Evolutionary conservation across 2,113 vertebrate species (phyloP).

Genomic region (Phrynocephalus versicolor): DNA sequence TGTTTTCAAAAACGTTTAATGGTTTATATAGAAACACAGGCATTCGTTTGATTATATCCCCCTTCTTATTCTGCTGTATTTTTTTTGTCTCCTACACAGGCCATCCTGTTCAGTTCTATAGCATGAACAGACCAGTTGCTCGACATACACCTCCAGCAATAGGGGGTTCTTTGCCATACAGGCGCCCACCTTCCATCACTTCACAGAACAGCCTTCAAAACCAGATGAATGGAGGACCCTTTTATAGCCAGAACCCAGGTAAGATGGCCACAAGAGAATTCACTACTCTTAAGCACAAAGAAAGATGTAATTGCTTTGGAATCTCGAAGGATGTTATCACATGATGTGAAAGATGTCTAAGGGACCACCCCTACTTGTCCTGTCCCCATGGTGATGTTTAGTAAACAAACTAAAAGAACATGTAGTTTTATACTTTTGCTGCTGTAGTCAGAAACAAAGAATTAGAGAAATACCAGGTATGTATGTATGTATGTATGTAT

Average conservation of each 20-base stretch:
- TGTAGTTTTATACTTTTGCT: no score
- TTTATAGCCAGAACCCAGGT: slow-evolving; percentile 95
- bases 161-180: slow-evolving; percentile 93
- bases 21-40: not conserved
- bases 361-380: no score
- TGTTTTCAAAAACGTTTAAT: slow-evolving; percentile 14
- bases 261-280: slow-evolving; percentile 14
- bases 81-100: slow-evolving; percentile 71
- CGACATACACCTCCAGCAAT: slow-evolving; percentile 85
- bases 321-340: no score
- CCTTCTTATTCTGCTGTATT: not conserved
- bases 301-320: not conserved
- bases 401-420: no score
- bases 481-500: no score
- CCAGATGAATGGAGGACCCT: slow-evolving; percentile 93
- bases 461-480: no score
- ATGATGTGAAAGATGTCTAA: no score
- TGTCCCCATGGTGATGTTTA: no score
- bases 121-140: slow-evolving; percentile 93
- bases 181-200: slow-evolving; percentile 91
- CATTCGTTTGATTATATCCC: not conserved
- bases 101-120: slow-evolving; percentile 94
- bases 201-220: slow-evolving; percentile 89
- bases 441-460: no score
- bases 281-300: not conserved